Percentiles rank a stretch among this genome's conserved stretches.
phyloP scores from a whole-genome alignment of 92 coral and sea anemone species.

The Zoanthus sansibaricus region DNA sequence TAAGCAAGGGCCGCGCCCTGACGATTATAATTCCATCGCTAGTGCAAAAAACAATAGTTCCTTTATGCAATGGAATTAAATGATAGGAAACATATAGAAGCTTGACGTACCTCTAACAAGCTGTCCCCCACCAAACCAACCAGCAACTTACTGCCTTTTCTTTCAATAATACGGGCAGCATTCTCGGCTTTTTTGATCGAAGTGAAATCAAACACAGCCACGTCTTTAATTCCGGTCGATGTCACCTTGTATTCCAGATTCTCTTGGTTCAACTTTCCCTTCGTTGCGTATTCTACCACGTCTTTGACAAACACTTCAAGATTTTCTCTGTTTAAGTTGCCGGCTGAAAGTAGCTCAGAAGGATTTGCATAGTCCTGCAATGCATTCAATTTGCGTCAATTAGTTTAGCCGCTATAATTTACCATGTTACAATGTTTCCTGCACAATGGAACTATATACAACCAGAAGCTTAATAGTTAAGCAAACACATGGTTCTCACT shows the following conservation, averaged over 20 bases:
- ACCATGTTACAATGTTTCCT: not conserved
- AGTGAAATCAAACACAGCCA: constrained; percentile 97
- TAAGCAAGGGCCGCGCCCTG: too few relatives aligned
- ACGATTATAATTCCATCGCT: too few relatives aligned
- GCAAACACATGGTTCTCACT: too few relatives aligned
- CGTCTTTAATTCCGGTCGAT: constrained; percentile 76
- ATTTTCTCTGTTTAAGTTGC: constrained; percentile 71
- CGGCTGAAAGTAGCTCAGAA: constrained; percentile 69
- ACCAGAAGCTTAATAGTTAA: too few relatives aligned
- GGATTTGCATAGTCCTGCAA: constrained; percentile 80
- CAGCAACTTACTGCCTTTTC: constrained; percentile 89
- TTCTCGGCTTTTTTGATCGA: constrained; percentile 95
- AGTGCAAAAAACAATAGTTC: too few relatives aligned
- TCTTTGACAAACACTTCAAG: constrained; percentile 80
- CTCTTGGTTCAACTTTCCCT: constrained; percentile 71
- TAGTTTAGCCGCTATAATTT: too few relatives aligned
- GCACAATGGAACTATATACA: too few relatives aligned
- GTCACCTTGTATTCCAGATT: constrained; percentile 75
- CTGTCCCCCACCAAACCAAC: constrained; percentile 97
- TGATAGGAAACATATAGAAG: too few relatives aligned
- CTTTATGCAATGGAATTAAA: too few relatives aligned
- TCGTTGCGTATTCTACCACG: constrained; percentile 86
- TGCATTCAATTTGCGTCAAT: not conserved
- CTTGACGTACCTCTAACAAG: constrained; percentile 80
- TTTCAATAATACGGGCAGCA: constrained; percentile 91